Percentiles rank a stretch among this genome's conserved stretches.
phyloP scores from a whole-genome alignment of 2,113 vertebrate species.

The Sminthopsis crassicaudata region DNA sequence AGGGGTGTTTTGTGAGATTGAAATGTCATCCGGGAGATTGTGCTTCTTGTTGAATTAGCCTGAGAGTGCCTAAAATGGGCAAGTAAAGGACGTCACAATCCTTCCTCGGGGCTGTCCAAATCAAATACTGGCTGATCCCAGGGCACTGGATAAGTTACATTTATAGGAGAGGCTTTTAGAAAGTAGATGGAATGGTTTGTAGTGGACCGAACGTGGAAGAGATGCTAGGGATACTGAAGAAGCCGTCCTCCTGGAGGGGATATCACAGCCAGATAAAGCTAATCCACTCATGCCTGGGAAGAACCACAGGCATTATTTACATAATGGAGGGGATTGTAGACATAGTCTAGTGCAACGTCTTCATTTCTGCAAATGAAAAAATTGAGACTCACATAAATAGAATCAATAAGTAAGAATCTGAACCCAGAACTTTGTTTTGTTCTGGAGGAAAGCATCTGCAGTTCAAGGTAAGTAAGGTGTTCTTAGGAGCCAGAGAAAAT shows the following conservation, averaged over 20 bases:
- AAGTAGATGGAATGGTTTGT: conserved; percentile 62
- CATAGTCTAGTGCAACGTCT: not conserved
- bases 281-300: not conserved
- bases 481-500: not conserved
- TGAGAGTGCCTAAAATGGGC: conserved; percentile 63
- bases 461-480: not conserved
- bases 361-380: too few relatives aligned
- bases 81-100: conserved; percentile 68
- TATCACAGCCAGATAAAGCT: not conserved
- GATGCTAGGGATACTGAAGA: not conserved
- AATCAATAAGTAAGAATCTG: not conserved
- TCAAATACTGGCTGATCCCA: conserved; percentile 75
- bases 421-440: not conserved
- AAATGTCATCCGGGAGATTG: conserved; percentile 74
- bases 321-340: not conserved
- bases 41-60: conserved; percentile 73
- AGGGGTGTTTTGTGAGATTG: conserved; percentile 69
- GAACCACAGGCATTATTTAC: not conserved
- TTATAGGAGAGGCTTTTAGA: conserved; percentile 68
- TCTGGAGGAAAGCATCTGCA: not conserved
- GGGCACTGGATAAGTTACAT: conserved; percentile 73
- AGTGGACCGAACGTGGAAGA: not conserved
- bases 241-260: not conserved
- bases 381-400: not conserved
- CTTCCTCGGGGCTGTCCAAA: conserved; percentile 75